phyloP scores from a whole-genome alignment of 1,140 invertebrate species.

The Octopus sinensis region DNA sequence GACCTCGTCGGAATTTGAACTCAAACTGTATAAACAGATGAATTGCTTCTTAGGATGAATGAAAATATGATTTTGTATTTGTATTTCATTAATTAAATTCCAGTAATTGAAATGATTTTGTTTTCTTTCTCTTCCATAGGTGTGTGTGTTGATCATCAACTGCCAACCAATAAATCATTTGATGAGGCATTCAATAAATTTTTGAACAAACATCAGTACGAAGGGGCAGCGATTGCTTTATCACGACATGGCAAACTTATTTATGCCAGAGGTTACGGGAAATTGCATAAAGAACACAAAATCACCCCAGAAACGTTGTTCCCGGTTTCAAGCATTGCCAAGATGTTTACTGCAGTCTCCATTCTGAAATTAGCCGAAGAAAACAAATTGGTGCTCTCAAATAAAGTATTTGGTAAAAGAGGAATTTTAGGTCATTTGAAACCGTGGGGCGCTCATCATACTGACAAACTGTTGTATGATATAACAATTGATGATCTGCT shows the following conservation, averaged over 20 bases:
- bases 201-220: constrained; percentile 36
- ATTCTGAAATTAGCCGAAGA: constrained; percentile 42
- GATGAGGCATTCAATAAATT: constrained; percentile 32
- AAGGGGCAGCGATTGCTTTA: constrained; percentile 43
- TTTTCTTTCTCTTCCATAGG: constrained; percentile 21
- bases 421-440: constrained; percentile 36
- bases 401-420: constrained; percentile 42
- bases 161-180: constrained; percentile 22
- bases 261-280: constrained; percentile 42
- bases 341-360: constrained; percentile 46
- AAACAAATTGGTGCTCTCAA: constrained; percentile 30
- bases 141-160: background rate
- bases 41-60: too few relatives aligned
- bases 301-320: constrained; percentile 28
- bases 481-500: constrained; percentile 51
- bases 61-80: too few relatives aligned
- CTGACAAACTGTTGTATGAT: constrained; percentile 38
- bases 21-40: too few relatives aligned
- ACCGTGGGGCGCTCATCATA: constrained; percentile 24
- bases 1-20: too few relatives aligned
- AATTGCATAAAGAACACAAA: constrained; percentile 29
- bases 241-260: constrained; percentile 40
- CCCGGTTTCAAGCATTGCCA: constrained; percentile 42
- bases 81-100: too few relatives aligned
- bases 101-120: too few relatives aligned